phyloP scores from a whole-genome alignment of 2,797 vertebrate genomes.

The Chaetophractus vellerosus region DNA sequence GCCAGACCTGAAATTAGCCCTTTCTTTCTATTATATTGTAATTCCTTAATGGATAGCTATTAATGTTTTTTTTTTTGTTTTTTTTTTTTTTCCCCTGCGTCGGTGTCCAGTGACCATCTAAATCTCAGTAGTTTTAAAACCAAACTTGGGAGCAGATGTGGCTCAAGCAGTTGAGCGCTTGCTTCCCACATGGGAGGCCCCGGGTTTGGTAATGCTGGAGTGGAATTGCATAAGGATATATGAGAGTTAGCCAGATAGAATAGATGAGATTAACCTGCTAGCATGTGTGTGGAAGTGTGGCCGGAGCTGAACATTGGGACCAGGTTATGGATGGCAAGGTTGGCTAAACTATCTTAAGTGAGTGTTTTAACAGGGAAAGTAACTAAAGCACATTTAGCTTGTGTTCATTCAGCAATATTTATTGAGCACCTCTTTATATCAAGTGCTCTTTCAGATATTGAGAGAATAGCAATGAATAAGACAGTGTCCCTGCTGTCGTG shows the following conservation, averaged over 20 bases:
- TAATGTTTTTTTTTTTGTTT: not conserved
- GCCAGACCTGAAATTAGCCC: not conserved
- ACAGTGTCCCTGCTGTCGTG: not conserved
- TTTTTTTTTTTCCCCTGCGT: not conserved
- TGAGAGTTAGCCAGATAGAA: not conserved
- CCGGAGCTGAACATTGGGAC: not conserved
- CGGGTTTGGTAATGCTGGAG: not conserved
- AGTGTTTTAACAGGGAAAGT: not conserved
- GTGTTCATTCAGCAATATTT: not conserved
- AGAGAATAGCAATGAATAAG: not conserved
- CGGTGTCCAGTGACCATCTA: not conserved
- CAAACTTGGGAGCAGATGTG: not conserved
- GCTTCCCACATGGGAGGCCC: too few species aligned
- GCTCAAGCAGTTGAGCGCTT: too few species aligned
- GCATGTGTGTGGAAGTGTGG: not conserved
- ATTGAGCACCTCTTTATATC: not conserved
- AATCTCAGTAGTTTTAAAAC: constrained; percentile 25
- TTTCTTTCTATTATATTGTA: not conserved
- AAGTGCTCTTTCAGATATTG: not conserved
- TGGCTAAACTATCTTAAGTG: not conserved
- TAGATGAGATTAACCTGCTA: too few species aligned
- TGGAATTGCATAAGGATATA: not conserved
- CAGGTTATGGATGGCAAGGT: not conserved
- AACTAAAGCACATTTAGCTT: not conserved
- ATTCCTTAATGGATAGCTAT: not conserved